phyloP scores from a whole-genome alignment of 2,797 vertebrate species.

The Cephalopachus bancanus region DNA sequence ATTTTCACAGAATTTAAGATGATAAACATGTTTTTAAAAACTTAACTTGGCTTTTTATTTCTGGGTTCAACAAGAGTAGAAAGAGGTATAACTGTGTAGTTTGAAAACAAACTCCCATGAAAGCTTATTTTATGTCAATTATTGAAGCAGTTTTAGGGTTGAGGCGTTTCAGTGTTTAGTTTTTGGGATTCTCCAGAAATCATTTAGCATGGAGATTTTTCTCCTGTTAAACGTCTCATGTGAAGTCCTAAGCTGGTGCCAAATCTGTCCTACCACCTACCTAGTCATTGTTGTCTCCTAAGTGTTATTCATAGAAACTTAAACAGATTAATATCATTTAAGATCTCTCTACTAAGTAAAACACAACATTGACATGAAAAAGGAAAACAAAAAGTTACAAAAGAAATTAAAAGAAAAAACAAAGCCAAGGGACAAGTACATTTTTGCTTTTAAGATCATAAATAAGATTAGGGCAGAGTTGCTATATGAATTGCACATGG shows the following conservation, averaged over 20 bases:
- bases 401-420: neutral
- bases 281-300: neutral
- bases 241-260: neutral
- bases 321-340: slow-evolving; percentile 50
- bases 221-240: neutral
- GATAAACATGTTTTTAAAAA: neutral
- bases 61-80: neutral
- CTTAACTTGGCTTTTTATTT: neutral
- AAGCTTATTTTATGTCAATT: neutral
- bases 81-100: neutral
- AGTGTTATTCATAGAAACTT: neutral
- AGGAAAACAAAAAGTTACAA: neutral
- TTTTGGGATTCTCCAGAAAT: neutral
- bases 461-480: neutral
- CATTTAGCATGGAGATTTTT: neutral
- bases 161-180: neutral
- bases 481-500: neutral
- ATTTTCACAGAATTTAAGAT: neutral
- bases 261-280: neutral
- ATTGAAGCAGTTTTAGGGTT: neutral
- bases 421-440: neutral
- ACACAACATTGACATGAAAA: neutral
- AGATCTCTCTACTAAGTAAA: slow-evolving; percentile 20
- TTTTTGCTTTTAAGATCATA: slow-evolving; percentile 20
- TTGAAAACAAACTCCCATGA: neutral